phyloP scores from a whole-genome alignment of 2,888 invertebrate genomes.

The Diplolepis rosae region DNA sequence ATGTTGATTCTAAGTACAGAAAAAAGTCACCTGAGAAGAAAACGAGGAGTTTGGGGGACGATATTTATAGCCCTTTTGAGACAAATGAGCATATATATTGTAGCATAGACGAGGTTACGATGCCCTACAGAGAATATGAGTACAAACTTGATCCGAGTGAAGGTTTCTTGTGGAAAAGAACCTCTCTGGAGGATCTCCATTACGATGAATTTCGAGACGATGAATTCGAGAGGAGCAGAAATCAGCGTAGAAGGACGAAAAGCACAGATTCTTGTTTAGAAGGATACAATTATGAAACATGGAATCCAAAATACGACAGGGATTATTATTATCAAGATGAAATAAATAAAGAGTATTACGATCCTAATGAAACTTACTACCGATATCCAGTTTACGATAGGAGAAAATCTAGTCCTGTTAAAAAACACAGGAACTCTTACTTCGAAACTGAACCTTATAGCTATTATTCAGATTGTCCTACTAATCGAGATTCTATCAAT shows the following conservation, averaged over 20 bases:
- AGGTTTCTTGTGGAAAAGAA: conserved; percentile 48
- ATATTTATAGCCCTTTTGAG: conserved; percentile 50
- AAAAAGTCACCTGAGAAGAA: conserved; percentile 55
- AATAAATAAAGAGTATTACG: conserved; percentile 42
- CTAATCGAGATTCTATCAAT: conserved; percentile 10
- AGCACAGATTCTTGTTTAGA: conserved; percentile 65
- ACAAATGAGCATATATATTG: conserved; percentile 68
- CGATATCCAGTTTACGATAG: conserved; percentile 25
- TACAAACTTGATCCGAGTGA: conserved; percentile 61
- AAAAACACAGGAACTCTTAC: conserved; percentile 44
- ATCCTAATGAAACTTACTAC: conserved; percentile 37
- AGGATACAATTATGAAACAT: conserved; percentile 58
- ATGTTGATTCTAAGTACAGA: conserved; percentile 48
- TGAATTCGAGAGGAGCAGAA: conserved; percentile 14
- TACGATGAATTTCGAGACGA: conserved; percentile 34
- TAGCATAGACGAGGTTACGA: conserved; percentile 78
- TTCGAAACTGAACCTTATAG: conserved; percentile 46
- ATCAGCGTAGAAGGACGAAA: conserved; percentile 56
- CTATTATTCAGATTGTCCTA: conserved; percentile 36
- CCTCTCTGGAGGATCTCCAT: conserved; percentile 42
- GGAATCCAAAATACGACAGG: conserved; percentile 54
- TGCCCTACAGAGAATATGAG: conserved; percentile 50
- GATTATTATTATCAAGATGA: conserved; percentile 40
- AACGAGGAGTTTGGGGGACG: conserved; percentile 52
- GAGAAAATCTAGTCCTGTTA: conserved; percentile 32